Evolutionary conservation across 2,888 invertebrate genomes (phyloP), one percentile per base, ranked within the genome.

Genomic region (Philhelius pedissequus): DNA sequence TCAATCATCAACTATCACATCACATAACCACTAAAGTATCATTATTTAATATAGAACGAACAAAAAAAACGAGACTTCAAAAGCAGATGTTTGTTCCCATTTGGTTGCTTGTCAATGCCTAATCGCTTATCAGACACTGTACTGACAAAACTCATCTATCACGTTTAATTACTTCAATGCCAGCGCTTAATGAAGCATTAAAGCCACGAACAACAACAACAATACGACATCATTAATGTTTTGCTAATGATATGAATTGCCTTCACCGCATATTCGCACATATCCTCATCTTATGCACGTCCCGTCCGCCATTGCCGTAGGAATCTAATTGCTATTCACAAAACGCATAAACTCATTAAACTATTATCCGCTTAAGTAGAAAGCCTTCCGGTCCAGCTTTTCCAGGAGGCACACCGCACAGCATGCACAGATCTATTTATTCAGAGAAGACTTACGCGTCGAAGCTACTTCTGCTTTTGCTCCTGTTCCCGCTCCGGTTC

Each of bases 341-440:
- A 78, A 78, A 78, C 74, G 79, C 74, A 66, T 69, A 79, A 83
- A 74, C 83, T 83, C 83, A 79, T 83, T 83, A 79, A 83, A 79
- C 83, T 83, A 83, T 83, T 83, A 83, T 83, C 83, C 78, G 73
- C 69, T 83, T 78, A 83, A 83, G 60, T 70, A 48, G 70, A 52
- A 75, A 64, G 79, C 78, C 83, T 79, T 83, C 83, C 74, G 80
- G 80, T 60, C 70, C 43, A 48, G 80, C 45, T 75, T n/a, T 20
- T 20, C 32, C 25, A 7, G 1, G 25, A 43, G 25, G 52, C 18
- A 45, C 58, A 70, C 50, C 48, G 52, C 18, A 45, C 58, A 70
- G 43, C 48, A 75, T 75, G 80, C 74, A 80, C 70, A 76, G 70
- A 75, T 76, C 70, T 73, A 56, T 77, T 69, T 73, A 77, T 45